A percentile compares a stretch with the other conserved stretches of the same genome.
Conservation (phyloP, 2,113 vertebrate genomes). For the Ailuropoda melanoleuca region DNA sequence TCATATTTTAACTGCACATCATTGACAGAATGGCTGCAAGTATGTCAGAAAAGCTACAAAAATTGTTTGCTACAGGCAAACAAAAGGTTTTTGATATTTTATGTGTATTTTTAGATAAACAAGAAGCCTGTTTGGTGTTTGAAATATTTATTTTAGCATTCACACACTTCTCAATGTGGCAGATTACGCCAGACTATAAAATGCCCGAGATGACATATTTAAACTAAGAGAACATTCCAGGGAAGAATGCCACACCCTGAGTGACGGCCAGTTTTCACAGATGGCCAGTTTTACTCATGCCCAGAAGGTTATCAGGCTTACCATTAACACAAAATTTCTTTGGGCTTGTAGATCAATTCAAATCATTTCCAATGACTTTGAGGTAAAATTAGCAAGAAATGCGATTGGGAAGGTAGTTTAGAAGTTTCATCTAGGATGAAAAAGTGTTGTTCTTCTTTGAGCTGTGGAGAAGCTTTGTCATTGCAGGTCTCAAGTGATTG, state of each 20-base stretch:
- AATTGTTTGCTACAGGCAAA: constrained; percentile 13
- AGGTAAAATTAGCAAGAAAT: constrained; percentile 39
- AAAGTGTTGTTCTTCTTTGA: background rate
- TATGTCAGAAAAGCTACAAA: constrained; percentile 56
- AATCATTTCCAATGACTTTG: constrained; percentile 35
- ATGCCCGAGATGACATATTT: constrained; percentile 45
- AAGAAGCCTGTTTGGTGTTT: constrained; percentile 54
- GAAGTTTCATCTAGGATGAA: background rate
- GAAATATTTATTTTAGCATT: constrained; percentile 53
- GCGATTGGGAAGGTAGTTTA: background rate
- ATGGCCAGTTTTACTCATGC: background rate
- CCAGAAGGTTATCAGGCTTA: background rate
- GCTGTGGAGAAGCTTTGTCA: background rate
- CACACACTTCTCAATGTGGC: background rate
- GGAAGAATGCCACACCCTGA: background rate
- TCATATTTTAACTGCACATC: constrained; percentile 72
- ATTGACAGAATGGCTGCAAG: constrained; percentile 53
- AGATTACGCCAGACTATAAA: constrained; percentile 31
- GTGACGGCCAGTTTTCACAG: constrained; percentile 57
- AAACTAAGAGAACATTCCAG: background rate
- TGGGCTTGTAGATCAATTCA: constrained; percentile 15
- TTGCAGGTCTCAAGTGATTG: background rate
- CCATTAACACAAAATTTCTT: constrained; percentile 63
- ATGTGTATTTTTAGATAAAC: constrained; percentile 72
- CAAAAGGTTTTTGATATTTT: constrained; percentile 69